Base-by-base conservation (phyloP, 30 jellyfish, hydroid and myxozoan genomes). In the Cassiopea andromeda region DNA sequence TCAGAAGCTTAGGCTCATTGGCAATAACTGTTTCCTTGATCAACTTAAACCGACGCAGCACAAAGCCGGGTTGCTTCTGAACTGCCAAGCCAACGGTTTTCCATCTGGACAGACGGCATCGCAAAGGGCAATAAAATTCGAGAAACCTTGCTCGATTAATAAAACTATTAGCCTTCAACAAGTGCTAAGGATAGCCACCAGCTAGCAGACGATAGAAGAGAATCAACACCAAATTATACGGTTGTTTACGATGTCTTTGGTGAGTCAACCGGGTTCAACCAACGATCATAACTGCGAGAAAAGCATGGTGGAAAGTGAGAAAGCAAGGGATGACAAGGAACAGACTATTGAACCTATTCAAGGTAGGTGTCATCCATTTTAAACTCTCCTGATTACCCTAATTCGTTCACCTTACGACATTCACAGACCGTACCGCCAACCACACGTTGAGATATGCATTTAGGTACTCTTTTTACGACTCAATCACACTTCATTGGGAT, bases 401-500 rank as follows among this genome's bases (percentile, higher is more conserved):
- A 49, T 46, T 14, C 76, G 89, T 44, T 61, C 88, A 75, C 83
- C 89, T 83, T 71, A 83, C 91, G 90, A 81, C 91, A 69, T 44
- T 68, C 74, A 50, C 84, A 69, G 85, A 83, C 91, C 83, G 80
- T 69, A 70, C 91, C 91, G 91, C 91, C 83, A 85, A 85, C 93
- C 93, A 75, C 93, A 74, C 87, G 87, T 73, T 85, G 87, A 85
- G 86, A 72, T 73, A 60, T 85, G 71, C 87, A 76, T 75, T 66
- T 64, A 73, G 88, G 79, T 75, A 68, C 88, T 86, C 93, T 76
- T 76, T 86, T 75, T 48, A 69, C 87, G 82, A 73, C 69, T 68
- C 69, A 38, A 47, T 76, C 88, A 46, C 93, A 86, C 93, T 78
- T 87, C 94, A 73, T 87, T 78, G 87, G 94, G 94, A 87, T 87